Percentiles rank a stretch among this genome's conserved stretches.
Conservation (phyloP, 2,888 invertebrate genomes). For the Coenonympha arcania region DNA sequence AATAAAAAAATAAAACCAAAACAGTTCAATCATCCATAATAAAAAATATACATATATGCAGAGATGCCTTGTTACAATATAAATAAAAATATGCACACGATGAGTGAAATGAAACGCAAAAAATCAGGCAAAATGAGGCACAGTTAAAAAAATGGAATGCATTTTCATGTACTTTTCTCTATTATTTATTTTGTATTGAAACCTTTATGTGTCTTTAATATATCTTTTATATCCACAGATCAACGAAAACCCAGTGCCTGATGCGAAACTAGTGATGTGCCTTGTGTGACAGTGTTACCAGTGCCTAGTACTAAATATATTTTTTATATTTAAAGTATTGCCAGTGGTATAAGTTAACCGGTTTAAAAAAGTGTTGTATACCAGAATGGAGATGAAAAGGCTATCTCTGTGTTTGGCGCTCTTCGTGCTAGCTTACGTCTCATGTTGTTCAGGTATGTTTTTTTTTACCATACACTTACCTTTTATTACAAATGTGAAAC, state of each 20-base stretch:
- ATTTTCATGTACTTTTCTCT: conserved; percentile 1
- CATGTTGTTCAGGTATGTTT: conserved; percentile 55
- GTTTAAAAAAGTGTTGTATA: conserved; percentile 16
- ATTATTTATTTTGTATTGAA: neutral
- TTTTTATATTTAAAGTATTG: conserved; percentile 33
- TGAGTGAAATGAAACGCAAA: too few relatives aligned
- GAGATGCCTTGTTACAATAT: too few relatives aligned
- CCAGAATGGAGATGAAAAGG: conserved; percentile 54
- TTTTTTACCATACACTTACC: too few relatives aligned
- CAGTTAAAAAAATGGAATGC: conserved; percentile 20
- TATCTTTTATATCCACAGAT: conserved; percentile 43
- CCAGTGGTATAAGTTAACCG: conserved; percentile 17
- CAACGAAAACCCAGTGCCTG: conserved; percentile 51
- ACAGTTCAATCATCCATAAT: neutral
- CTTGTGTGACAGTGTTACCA: conserved; percentile 55
- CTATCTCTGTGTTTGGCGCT: conserved; percentile 46
- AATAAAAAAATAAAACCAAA: too few relatives aligned
- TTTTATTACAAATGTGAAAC: too few relatives aligned
- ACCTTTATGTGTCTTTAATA: neutral
- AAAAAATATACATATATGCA: conserved; percentile 10
- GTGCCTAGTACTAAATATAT: conserved; percentile 36
- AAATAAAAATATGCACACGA: too few relatives aligned
- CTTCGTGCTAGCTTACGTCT: conserved; percentile 43
- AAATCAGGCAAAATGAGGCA: too few relatives aligned
- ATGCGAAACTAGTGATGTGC: conserved; percentile 51